Evolutionary conservation across 2,113 vertebrate species (phyloP), one percentile per base, ranked within the genome.

Genomic region (Pachypanchax playfairii): DNA sequence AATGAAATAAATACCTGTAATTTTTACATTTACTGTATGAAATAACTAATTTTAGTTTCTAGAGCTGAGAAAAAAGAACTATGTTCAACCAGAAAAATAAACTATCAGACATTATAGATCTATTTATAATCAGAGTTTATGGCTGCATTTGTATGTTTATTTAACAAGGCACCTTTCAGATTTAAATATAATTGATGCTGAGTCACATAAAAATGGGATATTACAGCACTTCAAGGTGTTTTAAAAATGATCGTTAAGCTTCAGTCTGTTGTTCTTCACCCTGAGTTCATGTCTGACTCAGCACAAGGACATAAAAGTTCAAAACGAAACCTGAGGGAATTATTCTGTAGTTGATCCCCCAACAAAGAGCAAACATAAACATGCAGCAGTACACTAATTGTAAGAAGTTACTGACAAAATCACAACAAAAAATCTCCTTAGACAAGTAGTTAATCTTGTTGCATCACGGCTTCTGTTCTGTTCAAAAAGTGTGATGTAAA

Each of bases 391-490:
- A 77, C 35, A 57, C 4, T 18, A 15, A 71, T 68, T 84, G 73
- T 86, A 14, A 61, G 59, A 65, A 60, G 75, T 65, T 25, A 22
- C 36, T 85, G 85, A 87, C 88, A 88, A 80, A 88, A 85, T 83
- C 65, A 60, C 29, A 29, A 57, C 41, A 62, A 63, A 72, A 80
- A 33, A 38, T 63, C 53, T 57, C 39, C 84, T 90, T 81, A 63
- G 58, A 75, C 43, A 80, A 47, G 54, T 83, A 89, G 86, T 51
- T 77, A 80, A 91, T 90, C 65, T 69, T 84, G 77, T 89, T 87
- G 89, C 79, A 87, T 85, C 63, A 71, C 65, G 79, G 62, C 61
- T 86, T 59, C 64, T 76, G 70, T 74, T 78, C 18, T 47, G 64
- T 79, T 70, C 76, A 80, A 42, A 6, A 42, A 42, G 39, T 42